Evolutionary conservation across 2,113 vertebrate species (phyloP).

Genomic region (Poicephalus meyeri): DNA sequence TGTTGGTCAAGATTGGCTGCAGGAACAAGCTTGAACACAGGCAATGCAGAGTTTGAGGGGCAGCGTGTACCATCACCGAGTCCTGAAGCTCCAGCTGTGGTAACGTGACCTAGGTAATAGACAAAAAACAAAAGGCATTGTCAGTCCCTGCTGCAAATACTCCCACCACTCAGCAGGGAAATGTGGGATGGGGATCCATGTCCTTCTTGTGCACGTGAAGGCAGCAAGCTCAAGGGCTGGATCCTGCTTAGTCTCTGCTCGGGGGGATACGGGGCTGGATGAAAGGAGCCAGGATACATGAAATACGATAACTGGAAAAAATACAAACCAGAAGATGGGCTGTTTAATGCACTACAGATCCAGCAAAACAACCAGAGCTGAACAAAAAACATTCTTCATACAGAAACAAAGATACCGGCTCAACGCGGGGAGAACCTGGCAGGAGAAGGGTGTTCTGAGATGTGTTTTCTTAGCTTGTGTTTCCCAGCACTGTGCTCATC

Average conservation of each 20-base stretch:
- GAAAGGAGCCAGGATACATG: slow-evolving; percentile 41
- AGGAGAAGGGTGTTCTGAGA: neutral
- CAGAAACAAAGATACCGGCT: neutral
- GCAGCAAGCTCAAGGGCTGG: neutral
- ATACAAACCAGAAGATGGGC: slow-evolving; percentile 58
- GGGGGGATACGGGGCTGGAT: neutral
- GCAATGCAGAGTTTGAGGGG: neutral
- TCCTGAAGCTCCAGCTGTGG: neutral
- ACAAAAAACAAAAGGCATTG: neutral
- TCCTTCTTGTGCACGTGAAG: neutral
- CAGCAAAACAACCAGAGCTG: neutral
- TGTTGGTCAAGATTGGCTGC: neutral
- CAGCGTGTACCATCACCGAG: neutral
- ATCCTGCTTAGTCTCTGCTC: neutral
- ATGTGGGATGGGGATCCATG: neutral
- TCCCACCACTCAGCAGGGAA: neutral
- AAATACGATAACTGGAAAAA: slow-evolving; percentile 60
- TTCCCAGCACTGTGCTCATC: rapidly evolving
- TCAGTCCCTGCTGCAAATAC: neutral
- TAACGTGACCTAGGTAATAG: neutral
- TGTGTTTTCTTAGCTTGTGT: neutral
- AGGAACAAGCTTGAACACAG: neutral
- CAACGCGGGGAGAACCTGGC: neutral
- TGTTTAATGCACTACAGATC: slow-evolving; percentile 47
- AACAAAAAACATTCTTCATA: neutral